These are phyloP conservation scores for Indicator maculatus DNA, from an alignment of 2,113 vertebrate species.

Conservation along the genomic window DNA sequence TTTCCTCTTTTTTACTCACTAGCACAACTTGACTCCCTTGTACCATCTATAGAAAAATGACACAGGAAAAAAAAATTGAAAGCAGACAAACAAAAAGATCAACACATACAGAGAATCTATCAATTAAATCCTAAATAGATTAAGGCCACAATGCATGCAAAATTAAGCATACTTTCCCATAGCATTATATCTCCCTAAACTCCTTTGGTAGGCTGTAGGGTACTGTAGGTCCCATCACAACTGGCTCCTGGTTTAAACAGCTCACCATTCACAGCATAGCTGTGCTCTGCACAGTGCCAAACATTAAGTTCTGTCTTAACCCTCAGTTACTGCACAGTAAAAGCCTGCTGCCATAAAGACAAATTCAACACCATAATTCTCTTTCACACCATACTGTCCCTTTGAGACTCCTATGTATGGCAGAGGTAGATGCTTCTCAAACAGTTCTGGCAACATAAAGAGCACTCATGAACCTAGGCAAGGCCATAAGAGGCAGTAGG, in stretches of 20 bases:
- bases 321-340: not conserved
- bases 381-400: not conserved
- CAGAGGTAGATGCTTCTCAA: not conserved
- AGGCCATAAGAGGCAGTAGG: not conserved
- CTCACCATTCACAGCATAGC: not conserved
- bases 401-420: not conserved
- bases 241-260: not conserved
- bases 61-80: not conserved
- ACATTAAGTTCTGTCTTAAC: not conserved
- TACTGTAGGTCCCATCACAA: not conserved
- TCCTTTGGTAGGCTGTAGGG: not conserved
- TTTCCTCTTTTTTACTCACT: not conserved
- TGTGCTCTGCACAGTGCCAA: not conserved
- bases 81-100: not conserved
- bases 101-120: not conserved
- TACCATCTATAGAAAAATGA: not conserved
- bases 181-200: not conserved
- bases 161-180: not conserved
- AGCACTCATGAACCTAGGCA: not conserved
- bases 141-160: not conserved
- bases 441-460: not conserved
- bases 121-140: not conserved
- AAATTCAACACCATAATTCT: not conserved
- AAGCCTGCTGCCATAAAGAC: not conserved
- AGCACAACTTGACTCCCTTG: not conserved